Conservation (phyloP, 2,888 invertebrate genomes). For the Artemia sp. region DNA sequence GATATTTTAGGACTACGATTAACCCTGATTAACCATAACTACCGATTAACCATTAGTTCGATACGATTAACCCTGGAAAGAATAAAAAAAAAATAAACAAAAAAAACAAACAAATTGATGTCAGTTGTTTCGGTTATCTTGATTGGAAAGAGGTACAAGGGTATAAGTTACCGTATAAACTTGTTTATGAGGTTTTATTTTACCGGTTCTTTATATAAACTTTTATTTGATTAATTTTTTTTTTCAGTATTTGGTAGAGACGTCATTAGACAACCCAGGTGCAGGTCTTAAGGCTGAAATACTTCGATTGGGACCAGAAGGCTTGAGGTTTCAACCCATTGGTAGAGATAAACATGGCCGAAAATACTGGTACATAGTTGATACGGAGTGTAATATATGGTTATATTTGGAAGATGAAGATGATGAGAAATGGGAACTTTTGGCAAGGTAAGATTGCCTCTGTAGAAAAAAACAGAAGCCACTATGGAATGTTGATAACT, state of each 20-base stretch:
- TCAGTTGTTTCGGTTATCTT: no score
- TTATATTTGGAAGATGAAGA: slow-evolving; percentile 90
- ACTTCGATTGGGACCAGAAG: slow-evolving; percentile 55
- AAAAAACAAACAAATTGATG: no score
- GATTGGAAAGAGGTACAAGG: no score
- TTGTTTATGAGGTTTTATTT: no score
- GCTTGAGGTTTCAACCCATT: slow-evolving; percentile 68
- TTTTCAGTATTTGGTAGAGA: slow-evolving; percentile 61
- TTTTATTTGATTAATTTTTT: slow-evolving; percentile 25
- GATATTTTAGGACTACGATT: no score
- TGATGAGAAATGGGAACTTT: slow-evolving; percentile 84
- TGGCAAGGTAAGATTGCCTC: slow-evolving; percentile 50
- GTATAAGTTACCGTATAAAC: no score
- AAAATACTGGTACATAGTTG: slow-evolving; percentile 83
- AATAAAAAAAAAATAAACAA: no score
- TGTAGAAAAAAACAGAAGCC: no score
- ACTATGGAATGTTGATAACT: no score
- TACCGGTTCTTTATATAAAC: not conserved
- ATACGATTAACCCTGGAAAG: no score
- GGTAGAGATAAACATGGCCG: slow-evolving; percentile 80
- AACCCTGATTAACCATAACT: no score
- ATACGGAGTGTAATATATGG: slow-evolving; percentile 67
- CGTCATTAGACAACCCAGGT: slow-evolving; percentile 77
- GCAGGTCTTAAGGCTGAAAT: slow-evolving; percentile 76
- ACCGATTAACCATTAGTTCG: no score